These are phyloP conservation scores for Pitta sordida DNA, from an alignment of 2,113 vertebrate genomes.

Conservation along the genomic window DNA sequence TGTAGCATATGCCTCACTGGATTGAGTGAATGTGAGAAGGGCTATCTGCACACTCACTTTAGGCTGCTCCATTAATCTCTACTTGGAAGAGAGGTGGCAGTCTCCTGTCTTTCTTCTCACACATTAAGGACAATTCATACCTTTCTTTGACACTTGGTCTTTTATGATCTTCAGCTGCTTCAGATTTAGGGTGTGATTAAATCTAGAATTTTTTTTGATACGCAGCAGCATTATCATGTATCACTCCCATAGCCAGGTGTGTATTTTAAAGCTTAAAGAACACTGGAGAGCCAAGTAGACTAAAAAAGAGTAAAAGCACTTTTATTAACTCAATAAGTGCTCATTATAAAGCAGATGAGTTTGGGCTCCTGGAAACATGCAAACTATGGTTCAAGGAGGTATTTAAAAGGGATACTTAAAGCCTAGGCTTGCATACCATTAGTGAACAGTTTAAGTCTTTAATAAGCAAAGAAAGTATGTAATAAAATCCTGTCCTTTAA, in stretches of 20 bases:
- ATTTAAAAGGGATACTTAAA: background rate
- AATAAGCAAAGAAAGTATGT: background rate
- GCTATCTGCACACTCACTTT: background rate
- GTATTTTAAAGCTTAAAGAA: background rate
- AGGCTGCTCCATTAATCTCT: background rate
- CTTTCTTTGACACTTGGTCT: background rate
- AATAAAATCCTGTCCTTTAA: background rate
- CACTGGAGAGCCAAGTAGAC: background rate
- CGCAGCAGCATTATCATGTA: background rate
- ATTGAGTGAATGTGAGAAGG: background rate
- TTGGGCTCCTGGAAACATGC: background rate
- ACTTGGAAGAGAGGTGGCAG: background rate
- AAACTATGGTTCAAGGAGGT: background rate
- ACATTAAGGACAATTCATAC: background rate
- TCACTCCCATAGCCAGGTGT: background rate
- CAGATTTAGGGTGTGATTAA: background rate
- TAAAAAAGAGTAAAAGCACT: background rate
- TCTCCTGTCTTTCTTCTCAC: background rate
- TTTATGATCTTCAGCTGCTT: background rate
- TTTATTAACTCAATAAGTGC: background rate
- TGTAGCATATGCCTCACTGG: background rate
- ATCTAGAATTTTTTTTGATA: background rate
- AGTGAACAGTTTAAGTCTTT: background rate
- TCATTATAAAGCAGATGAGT: background rate
- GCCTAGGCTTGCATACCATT: accelerated